Conservation (phyloP, 2,888 invertebrate species). For the Diarsia mendica region DNA sequence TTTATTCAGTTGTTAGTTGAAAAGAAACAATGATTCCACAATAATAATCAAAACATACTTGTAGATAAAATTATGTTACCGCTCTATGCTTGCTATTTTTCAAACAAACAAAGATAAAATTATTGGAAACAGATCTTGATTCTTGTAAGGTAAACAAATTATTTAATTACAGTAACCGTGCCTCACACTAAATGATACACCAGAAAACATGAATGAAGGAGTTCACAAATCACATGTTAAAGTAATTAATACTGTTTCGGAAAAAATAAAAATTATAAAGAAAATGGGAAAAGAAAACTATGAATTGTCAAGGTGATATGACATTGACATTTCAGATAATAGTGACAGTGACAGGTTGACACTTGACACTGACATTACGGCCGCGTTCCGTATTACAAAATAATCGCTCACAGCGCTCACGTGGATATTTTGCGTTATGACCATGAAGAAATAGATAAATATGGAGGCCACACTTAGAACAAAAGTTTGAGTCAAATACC, state of each 20-base stretch:
- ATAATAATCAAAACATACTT: conserved; percentile 27
- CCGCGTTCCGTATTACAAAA: too few species aligned
- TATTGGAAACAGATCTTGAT: conserved; percentile 26
- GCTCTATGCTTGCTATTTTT: neutral
- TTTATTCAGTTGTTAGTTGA: neutral
- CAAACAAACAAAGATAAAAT: conserved; percentile 13
- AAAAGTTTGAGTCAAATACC: too few species aligned
- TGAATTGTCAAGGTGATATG: conserved; percentile 11
- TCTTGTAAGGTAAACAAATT: neutral
- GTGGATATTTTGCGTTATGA: too few species aligned
- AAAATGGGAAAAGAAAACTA: conserved; percentile 15
- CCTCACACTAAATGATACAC: too few species aligned
- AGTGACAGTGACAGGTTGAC: neutral
- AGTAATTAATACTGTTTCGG: conserved; percentile 11
- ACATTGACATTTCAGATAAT: neutral
- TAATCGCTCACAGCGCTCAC: too few species aligned
- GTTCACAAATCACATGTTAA: too few species aligned
- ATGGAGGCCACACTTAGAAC: too few species aligned
- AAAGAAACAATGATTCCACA: neutral
- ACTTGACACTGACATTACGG: too few species aligned
- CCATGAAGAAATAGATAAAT: too few species aligned
- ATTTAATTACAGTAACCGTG: neutral
- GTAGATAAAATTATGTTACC: neutral
- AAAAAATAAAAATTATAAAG: neutral
- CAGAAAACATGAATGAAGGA: neutral